Base-by-base conservation (phyloP, 2,797 vertebrate species). In the Coilia nasus region DNA sequence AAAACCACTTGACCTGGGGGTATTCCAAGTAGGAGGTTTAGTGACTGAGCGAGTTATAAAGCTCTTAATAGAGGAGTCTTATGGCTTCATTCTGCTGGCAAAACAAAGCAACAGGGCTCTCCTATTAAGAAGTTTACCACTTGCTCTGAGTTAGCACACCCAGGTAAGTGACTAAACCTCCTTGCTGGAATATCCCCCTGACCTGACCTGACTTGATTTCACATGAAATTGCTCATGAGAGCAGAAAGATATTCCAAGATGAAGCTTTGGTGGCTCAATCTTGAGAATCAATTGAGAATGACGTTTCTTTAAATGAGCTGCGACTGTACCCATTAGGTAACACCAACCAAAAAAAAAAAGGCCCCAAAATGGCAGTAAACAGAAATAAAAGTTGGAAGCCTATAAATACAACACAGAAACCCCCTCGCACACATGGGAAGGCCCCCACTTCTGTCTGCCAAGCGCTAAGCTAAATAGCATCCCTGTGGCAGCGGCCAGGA, bases 391-490 rank as follows among this genome's bases (percentile, higher is more conserved):
- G 4, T 31, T 71, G 64, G 25, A 71, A 31, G 3, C 64, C 28
- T 31, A 35, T 31, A 31, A 31, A 25, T 35, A 31, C 35, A 21
- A 41, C 71, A 78, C 35, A 78, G 67, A 54, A 54, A 7, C 50
- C 50, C 50, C 7, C 50, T 9, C 7, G 14, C 50, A 7, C 50
- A 54, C 50, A 54, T 14, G 50, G 9, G 62, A 64, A 64, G 31
- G 86, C 47, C 14, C 46, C 14, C 17, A 75, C 57, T 91, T 71
- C 67, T 71, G 67, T 35, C 31, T 78, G 71, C 93, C 93, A 94
- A 91, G 94, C 93, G 92, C 91, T 91, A 89, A 92, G 92, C 90
- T 91, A 90, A 88, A 91, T 90, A 89, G 91, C 90, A 91, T 92
- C 91, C 88, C 93, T 89, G 88, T 89, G 41, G 31, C 35, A 89